These are phyloP conservation scores for Xyliphius kryptos DNA, from an alignment of 2,113 vertebrate species.

Conservation along the genomic window DNA sequence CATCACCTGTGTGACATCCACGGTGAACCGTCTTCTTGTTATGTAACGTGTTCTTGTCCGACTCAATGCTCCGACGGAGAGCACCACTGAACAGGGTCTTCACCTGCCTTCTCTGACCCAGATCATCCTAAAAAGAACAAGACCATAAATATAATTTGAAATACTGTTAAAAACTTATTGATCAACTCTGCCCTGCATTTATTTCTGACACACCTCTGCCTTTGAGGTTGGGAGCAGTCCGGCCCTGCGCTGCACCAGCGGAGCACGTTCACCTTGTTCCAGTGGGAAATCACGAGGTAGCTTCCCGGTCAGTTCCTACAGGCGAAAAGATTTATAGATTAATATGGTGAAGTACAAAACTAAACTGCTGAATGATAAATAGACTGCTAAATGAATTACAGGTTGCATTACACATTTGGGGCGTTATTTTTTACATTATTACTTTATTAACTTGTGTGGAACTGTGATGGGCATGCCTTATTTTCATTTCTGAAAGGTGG, in stretches of 20 bases:
- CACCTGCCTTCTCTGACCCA: conserved; percentile 70
- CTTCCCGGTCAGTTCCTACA: conserved; percentile 81
- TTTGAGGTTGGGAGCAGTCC: conserved; percentile 53
- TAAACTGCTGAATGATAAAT: too few relatives aligned
- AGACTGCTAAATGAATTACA: background rate
- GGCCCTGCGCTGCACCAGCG: conserved; percentile 67
- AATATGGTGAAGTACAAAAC: background rate
- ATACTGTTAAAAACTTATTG: background rate
- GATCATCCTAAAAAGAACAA: conserved; percentile 66
- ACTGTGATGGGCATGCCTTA: too few relatives aligned
- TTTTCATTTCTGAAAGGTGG: too few relatives aligned
- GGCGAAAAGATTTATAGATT: background rate
- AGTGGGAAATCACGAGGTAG: conserved; percentile 76
- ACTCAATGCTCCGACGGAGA: conserved; percentile 66
- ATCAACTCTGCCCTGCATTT: background rate
- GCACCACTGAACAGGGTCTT: conserved; percentile 75
- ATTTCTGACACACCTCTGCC: conserved; percentile 54
- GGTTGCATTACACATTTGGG: too few relatives aligned
- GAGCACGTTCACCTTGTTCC: conserved; percentile 76
- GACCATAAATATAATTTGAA: too few relatives aligned
- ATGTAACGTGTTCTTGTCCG: conserved; percentile 63
- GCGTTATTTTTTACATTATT: too few relatives aligned
- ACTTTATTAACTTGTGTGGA: too few relatives aligned
- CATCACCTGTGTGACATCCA: conserved; percentile 62
- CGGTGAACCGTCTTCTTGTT: conserved; percentile 66